Evolutionary conservation across 2,113 vertebrate genomes (phyloP).

Genomic region (Nesospiza acunhae): DNA sequence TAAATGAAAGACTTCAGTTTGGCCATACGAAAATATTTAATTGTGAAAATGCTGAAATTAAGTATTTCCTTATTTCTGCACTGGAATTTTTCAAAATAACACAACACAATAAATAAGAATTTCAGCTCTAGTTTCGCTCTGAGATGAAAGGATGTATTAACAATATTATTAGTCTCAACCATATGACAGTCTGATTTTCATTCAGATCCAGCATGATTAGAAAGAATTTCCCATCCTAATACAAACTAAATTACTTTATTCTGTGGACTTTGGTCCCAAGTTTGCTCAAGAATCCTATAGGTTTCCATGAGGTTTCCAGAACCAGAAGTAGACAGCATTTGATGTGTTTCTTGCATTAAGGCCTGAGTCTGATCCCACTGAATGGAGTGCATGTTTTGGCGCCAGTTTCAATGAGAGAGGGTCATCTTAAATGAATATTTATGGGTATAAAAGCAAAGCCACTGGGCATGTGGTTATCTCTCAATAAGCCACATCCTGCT

Average conservation of each 20-base stretch:
- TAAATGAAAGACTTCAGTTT: background rate
- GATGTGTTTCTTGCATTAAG: background rate
- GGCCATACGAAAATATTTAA: background rate
- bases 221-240: background rate
- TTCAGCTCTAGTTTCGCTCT: background rate
- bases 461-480: conserved; percentile 20
- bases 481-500: conserved; percentile 28
- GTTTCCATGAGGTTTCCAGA: background rate
- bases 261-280: background rate
- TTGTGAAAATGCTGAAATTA: conserved; percentile 1
- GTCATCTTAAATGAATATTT: background rate
- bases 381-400: conserved; percentile 5
- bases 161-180: background rate
- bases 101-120: background rate
- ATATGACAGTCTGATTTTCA: background rate
- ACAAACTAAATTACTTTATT: background rate
- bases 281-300: background rate
- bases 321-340: background rate
- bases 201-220: background rate
- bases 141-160: background rate
- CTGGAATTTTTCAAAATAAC: background rate
- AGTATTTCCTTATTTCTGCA: background rate
- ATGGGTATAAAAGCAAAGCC: conserved; percentile 9
- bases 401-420: background rate
- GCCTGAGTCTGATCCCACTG: background rate